phyloP scores from a whole-genome alignment of 2,888 invertebrate species.

The Rhagophthalmus giganteus region DNA sequence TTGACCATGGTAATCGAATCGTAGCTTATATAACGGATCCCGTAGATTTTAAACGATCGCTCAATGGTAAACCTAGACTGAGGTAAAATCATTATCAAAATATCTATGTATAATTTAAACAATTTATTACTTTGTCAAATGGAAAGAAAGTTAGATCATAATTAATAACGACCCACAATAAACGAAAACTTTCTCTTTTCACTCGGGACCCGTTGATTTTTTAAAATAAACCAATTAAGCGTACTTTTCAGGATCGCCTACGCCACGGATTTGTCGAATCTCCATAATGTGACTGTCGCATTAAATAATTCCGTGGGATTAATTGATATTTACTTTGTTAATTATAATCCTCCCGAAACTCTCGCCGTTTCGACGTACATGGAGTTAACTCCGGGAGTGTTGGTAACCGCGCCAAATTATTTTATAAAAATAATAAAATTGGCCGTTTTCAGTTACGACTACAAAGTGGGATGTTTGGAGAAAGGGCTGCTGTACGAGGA shows the following conservation, averaged over 20 bases:
- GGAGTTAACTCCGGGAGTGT: conserved; percentile 64
- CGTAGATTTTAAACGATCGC: conserved; percentile 62
- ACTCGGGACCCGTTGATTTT: no score
- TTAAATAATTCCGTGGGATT: conserved; percentile 48
- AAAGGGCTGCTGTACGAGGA: conserved; percentile 36
- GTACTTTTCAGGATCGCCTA: conserved; percentile 51
- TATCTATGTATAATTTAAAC: background rate
- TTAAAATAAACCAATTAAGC: no score
- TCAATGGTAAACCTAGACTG: conserved; percentile 65
- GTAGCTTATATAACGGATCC: conserved; percentile 61
- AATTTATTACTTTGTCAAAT: background rate
- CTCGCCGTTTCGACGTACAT: conserved; percentile 64
- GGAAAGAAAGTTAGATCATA: no score
- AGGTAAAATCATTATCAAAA: conserved; percentile 55
- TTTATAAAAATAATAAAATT: conserved; percentile 15
- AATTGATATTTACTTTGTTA: conserved; percentile 62
- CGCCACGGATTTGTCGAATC: conserved; percentile 42
- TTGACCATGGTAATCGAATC: conserved; percentile 55
- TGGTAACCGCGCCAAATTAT: conserved; percentile 33
- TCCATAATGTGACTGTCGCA: conserved; percentile 50
- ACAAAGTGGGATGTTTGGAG: conserved; percentile 39
- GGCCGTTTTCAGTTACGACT: conserved; percentile 45
- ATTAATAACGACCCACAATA: no score
- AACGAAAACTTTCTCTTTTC: no score
- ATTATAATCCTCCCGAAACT: conserved; percentile 54